Conservation (phyloP, 2,797 vertebrate genomes). For the Saxicola maurus region DNA sequence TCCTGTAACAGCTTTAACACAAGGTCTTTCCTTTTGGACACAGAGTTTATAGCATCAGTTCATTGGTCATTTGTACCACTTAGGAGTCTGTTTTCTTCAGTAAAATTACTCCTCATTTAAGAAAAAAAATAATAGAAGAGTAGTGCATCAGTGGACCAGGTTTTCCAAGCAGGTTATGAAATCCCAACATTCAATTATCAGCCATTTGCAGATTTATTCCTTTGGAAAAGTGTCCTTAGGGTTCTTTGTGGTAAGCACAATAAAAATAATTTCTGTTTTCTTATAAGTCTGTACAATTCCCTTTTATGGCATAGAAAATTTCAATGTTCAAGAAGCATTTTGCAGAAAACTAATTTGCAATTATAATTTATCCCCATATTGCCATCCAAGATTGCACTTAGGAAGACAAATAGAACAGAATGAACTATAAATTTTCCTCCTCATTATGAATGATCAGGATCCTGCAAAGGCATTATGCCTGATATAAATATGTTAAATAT, state of each 20-base stretch:
- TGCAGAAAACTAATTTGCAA: neutral
- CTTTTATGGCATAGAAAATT: neutral
- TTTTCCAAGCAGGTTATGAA: neutral
- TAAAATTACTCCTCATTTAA: neutral
- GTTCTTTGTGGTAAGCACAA: neutral
- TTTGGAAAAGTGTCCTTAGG: neutral
- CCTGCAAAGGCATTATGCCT: neutral
- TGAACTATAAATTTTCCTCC: conserved; percentile 5
- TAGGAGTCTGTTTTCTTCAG: neutral
- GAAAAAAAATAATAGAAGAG: neutral
- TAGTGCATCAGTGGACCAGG: neutral
- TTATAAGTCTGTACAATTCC: neutral
- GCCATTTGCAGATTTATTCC: neutral
- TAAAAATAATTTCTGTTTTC: neutral
- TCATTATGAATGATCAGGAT: neutral
- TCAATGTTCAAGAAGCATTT: neutral
- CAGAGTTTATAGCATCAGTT: neutral
- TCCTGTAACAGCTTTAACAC: neutral
- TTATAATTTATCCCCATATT: conserved; percentile 23
- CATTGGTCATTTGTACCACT: neutral
- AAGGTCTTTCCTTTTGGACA: neutral
- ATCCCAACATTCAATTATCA: neutral
- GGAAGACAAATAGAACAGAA: conserved; percentile 20
- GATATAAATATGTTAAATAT: neutral
- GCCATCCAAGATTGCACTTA: neutral